Conservation (phyloP, 30 jellyfish, hydroid and myxozoan genomes). For the Mastigias papua region DNA sequence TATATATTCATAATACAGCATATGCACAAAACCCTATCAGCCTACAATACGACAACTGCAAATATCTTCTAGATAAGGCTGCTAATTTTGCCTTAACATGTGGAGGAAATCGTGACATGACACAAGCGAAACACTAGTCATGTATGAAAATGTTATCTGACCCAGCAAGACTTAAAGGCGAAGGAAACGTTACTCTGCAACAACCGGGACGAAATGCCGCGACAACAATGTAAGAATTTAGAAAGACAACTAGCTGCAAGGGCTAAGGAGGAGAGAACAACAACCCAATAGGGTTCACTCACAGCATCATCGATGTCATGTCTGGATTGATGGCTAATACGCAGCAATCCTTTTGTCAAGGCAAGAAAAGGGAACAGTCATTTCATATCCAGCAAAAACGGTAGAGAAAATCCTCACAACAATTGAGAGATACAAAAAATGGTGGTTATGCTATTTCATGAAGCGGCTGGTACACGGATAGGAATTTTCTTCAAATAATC, state of each 20-base stretch:
- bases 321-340: conserved; percentile 38
- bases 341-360: neutral
- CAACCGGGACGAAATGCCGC: conserved; percentile 24
- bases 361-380: conserved; percentile 39
- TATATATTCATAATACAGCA: too few relatives aligned
- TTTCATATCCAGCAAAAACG: conserved; percentile 46
- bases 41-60: too few relatives aligned
- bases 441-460: conserved; percentile 1
- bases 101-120: neutral
- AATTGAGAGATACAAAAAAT: neutral
- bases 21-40: too few relatives aligned
- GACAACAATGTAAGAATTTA: conserved; percentile 12
- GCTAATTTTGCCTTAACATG: too few relatives aligned
- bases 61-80: too few relatives aligned
- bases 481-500: conserved; percentile 47
- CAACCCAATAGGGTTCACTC: conserved; percentile 41
- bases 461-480: conserved; percentile 15
- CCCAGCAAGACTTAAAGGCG: conserved; percentile 19
- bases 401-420: conserved; percentile 47
- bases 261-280: conserved; percentile 50
- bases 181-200: conserved; percentile 50
- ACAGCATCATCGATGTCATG: conserved; percentile 36
- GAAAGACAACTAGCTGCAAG: conserved; percentile 3
- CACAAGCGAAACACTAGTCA: neutral
- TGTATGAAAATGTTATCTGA: conserved; percentile 13